These are phyloP conservation scores for Microtus ochrogaster DNA, from an alignment of 2,113 vertebrate species.

Conservation along the genomic window DNA sequence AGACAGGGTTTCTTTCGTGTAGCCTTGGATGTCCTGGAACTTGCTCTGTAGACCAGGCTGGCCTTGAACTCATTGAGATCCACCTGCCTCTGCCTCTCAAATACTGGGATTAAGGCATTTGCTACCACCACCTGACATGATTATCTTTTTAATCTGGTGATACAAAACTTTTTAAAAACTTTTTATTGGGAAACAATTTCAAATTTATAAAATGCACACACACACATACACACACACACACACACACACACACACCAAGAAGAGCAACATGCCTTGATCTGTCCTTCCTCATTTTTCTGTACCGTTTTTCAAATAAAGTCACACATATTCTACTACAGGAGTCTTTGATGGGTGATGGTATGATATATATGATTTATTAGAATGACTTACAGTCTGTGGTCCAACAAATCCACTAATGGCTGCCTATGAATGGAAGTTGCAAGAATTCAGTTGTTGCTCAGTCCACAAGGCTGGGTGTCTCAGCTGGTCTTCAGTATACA, in stretches of 20 bases:
- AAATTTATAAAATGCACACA: neutral
- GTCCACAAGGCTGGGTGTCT: neutral
- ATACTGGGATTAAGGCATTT: neutral
- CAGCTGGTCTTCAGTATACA: neutral
- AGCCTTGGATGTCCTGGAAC: neutral
- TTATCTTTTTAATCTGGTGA: neutral
- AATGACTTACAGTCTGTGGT: neutral
- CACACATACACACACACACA: neutral
- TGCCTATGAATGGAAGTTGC: neutral
- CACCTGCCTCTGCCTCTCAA: neutral
- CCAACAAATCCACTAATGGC: neutral
- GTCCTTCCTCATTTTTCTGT: neutral
- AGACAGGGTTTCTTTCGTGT: neutral
- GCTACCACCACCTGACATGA: neutral
- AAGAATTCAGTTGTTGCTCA: neutral
- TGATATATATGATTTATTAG: too few relatives aligned
- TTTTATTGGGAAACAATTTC: constrained; percentile 40
- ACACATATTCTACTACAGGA: neutral
- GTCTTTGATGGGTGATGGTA: neutral
- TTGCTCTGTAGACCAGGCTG: neutral
- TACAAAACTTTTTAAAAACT: neutral
- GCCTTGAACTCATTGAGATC: neutral
- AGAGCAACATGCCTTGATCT: neutral
- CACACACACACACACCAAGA: neutral
- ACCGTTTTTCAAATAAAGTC: neutral